These are phyloP conservation scores for Poecilus cupreus DNA, from an alignment of 2,888 invertebrate genomes.

Conservation along the genomic window DNA sequence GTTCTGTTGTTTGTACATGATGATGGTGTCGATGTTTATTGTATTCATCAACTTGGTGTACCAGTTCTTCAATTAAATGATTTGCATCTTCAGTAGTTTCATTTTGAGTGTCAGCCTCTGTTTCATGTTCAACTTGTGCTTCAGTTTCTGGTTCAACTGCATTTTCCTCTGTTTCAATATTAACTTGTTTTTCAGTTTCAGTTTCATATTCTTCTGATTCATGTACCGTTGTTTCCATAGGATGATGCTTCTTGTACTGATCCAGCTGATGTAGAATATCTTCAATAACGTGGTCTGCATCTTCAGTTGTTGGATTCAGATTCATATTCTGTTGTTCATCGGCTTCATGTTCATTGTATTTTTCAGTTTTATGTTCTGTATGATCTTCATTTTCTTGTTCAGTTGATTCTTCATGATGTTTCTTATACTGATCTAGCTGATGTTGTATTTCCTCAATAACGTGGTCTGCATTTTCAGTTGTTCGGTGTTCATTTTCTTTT, in stretches of 20 bases:
- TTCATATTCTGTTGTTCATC: background rate
- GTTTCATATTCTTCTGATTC: background rate
- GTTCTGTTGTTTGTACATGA: background rate
- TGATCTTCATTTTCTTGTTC: background rate
- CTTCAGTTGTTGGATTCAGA: background rate
- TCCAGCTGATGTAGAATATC: conserved; percentile 28
- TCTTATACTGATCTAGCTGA: background rate
- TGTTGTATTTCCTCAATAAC: background rate
- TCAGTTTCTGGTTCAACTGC: background rate
- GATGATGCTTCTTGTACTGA: conserved; percentile 12
- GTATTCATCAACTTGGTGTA: background rate
- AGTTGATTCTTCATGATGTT: background rate
- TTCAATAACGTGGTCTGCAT: background rate
- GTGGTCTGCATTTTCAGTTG: conserved; percentile 44
- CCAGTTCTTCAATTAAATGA: background rate
- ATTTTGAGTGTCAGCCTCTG: too few species aligned
- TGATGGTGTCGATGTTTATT: background rate
- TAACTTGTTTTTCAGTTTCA: too few species aligned
- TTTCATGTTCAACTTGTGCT: background rate
- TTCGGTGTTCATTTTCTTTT: conserved; percentile 4
- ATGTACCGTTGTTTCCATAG: background rate
- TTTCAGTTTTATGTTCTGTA: background rate
- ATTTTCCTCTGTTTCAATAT: too few species aligned
- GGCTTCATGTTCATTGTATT: background rate
- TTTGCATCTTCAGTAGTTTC: background rate